phyloP scores from a whole-genome alignment of 2,888 invertebrate genomes.

The Reticulitermes lucifugus region DNA sequence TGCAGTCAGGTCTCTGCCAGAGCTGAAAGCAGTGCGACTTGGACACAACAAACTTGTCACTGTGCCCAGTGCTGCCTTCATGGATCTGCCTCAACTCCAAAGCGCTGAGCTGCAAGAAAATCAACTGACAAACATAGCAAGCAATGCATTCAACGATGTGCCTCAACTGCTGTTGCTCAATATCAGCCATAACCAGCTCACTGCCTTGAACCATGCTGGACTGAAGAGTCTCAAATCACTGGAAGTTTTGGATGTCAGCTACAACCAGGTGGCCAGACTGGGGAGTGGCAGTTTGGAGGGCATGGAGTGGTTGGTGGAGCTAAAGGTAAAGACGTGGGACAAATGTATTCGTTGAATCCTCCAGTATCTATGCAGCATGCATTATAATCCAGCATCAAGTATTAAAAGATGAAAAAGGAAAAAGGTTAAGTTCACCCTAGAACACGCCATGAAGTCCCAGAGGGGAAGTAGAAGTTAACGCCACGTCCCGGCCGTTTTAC shows the following conservation, averaged over 20 bases:
- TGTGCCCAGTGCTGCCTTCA: slow-evolving; percentile 80
- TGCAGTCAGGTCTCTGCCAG: slow-evolving; percentile 77
- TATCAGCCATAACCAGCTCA: slow-evolving; percentile 83
- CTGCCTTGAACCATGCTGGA: slow-evolving; percentile 80
- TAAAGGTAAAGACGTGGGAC: slow-evolving; percentile 67
- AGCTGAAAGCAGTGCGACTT: slow-evolving; percentile 74
- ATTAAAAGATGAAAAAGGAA: no score
- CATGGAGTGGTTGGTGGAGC: slow-evolving; percentile 88
- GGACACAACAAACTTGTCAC: slow-evolving; percentile 64
- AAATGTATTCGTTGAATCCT: background rate
- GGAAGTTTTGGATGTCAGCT: slow-evolving; percentile 87
- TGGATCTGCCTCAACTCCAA: slow-evolving; percentile 79
- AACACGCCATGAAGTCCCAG: no score
- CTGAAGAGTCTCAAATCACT: slow-evolving; percentile 79
- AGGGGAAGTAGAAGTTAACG: no score
- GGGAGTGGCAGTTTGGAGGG: slow-evolving; percentile 74
- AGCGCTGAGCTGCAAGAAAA: slow-evolving; percentile 86
- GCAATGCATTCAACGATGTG: slow-evolving; percentile 80
- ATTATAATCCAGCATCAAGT: no score
- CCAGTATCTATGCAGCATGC: no score
- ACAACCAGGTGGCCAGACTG: slow-evolving; percentile 79
- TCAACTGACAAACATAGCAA: slow-evolving; percentile 76
- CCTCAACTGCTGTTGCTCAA: slow-evolving; percentile 85
- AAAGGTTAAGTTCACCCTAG: no score
- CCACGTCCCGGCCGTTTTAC: no score